Evolutionary conservation across 1,140 invertebrate genomes (phyloP), one percentile per base, ranked within the genome.

Genomic region (Brachionus manjavacas): DNA sequence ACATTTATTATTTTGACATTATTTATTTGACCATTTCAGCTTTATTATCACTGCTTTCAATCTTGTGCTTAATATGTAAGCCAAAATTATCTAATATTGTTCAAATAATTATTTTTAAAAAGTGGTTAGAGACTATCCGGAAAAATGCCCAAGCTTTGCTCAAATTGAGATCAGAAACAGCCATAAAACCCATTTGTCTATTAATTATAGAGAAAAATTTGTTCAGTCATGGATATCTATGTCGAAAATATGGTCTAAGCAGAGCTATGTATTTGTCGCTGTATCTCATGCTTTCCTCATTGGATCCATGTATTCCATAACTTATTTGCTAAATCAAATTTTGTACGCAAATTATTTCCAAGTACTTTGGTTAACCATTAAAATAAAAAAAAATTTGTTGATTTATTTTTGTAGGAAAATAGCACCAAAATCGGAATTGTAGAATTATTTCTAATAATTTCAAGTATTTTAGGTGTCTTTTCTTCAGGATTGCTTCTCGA

Each of bases 301-400:
- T 16, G 96, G 96, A 0, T 93, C 94, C 3, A 97, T 96, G 90
- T 98, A 98, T 88, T 95, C 95, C 1, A 94, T 98, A 85, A 96
- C 95, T 4, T 97, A 95, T 0, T 91, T 96, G 1, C 91, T 97
- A n/a, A 95, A 94, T 89, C 92, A 93, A 88, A 93, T 97, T 85
- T 91, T 97, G 14, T 87, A 94, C 0, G 87, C 89, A 68, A 93
- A 95, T 88, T 96, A 93, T 88, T 92, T 92, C 85, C 95, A 96
- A 90, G 92, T 92, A 91, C 39, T 52, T 60, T 85, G 60, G 12
- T 83, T 9, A 41, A 60, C 23, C 9, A 52, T 11, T 60, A n/a
- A 31, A 14, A 68, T 31, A 23, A 31, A 68, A 31, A 68, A 14
- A 31, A 16, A 11, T 25, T 12, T 49, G 28, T 70, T 35, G 2